Conservation (phyloP, 2,797 vertebrate species). For the Melanotaenia pygmaea region DNA sequence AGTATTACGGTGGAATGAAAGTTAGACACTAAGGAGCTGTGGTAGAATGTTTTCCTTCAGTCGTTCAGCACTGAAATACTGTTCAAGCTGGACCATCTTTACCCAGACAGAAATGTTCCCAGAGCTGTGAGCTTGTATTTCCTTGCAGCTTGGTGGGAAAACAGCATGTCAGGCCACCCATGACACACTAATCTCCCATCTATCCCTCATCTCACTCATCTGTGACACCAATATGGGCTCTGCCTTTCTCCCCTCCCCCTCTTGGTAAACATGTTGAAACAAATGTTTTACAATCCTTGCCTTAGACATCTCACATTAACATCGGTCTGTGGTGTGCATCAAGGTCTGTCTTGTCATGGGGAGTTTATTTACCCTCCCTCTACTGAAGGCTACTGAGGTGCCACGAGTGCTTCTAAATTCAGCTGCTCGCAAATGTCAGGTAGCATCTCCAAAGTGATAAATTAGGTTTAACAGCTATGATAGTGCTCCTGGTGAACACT, state of each 20-base stretch:
- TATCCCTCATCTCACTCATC: conserved; percentile 78
- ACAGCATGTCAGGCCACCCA: conserved; percentile 68
- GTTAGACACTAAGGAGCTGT: conserved; percentile 22
- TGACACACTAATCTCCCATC: conserved; percentile 80
- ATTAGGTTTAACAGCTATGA: conserved; percentile 44
- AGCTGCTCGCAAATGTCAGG: conserved; percentile 36
- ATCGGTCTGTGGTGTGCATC: conserved; percentile 24
- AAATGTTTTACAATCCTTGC: conserved; percentile 65
- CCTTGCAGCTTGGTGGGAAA: conserved; percentile 76
- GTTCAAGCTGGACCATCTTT: conserved; percentile 31
- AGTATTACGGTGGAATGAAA: conserved; percentile 10
- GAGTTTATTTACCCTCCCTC: conserved; percentile 45
- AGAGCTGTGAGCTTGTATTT: conserved; percentile 60
- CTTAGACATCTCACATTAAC: conserved; percentile 48
- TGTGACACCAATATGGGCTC: conserved; percentile 75
- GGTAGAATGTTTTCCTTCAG: neutral
- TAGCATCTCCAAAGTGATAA: conserved; percentile 41
- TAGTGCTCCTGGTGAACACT: conserved; percentile 33
- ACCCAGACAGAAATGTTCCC: conserved; percentile 53
- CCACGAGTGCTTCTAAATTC: conserved; percentile 19
- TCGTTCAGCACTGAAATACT: conserved; percentile 18
- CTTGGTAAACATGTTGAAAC: conserved; percentile 74
- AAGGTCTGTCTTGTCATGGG: conserved; percentile 23
- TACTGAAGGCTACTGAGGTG: conserved; percentile 21
- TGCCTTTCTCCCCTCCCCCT: conserved; percentile 42